Conservation (phyloP, 1,140 invertebrate genomes). For the Drosophila kanapiae region DNA sequence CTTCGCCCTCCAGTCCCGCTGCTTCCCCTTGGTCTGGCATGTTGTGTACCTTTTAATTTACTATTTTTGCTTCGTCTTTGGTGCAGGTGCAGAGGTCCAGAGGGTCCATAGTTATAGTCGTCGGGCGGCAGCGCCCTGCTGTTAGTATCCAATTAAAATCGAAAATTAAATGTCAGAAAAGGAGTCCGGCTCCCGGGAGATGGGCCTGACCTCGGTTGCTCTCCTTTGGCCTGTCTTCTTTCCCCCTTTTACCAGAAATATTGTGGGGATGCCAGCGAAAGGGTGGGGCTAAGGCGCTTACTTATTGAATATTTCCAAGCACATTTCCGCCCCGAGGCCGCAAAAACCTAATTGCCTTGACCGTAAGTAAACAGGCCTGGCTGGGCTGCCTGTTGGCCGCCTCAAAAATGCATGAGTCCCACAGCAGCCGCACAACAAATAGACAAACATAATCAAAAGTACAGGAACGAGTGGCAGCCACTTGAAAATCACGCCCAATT, state of each 20-base stretch:
- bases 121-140: slow-evolving; percentile 77
- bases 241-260: neutral
- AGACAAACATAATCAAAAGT: slow-evolving; percentile 83
- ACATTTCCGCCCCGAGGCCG: slow-evolving; percentile 54
- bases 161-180: slow-evolving; percentile 82
- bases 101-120: slow-evolving; percentile 51
- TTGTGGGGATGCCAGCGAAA: neutral
- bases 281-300: slow-evolving; percentile 71
- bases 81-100: slow-evolving; percentile 41
- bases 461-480: slow-evolving; percentile 47
- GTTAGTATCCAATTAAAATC: slow-evolving; percentile 85
- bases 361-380: slow-evolving; percentile 68
- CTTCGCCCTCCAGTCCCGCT: slow-evolving; percentile 1
- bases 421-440: slow-evolving; percentile 64
- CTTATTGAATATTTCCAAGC: slow-evolving; percentile 75
- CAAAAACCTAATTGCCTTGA: slow-evolving; percentile 83
- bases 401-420: slow-evolving; percentile 76
- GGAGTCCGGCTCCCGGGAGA: slow-evolving; percentile 28
- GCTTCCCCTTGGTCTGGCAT: slow-evolving; percentile 32
- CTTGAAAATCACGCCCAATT: slow-evolving; percentile 83
- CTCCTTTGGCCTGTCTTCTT: slow-evolving; percentile 16
- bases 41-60: slow-evolving; percentile 83
- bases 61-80: slow-evolving; percentile 66
- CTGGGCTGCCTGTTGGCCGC: slow-evolving; percentile 1
- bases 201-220: slow-evolving; percentile 4